Evolutionary conservation across 2,113 vertebrate genomes (phyloP).

Genomic region (human (Homo sapiens)): GRCh38 chr3:1291501-1292000

Average conservation of each 20-base stretch:
- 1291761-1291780: background rate
- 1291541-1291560: background rate
- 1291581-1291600: slow-evolving; percentile 16
- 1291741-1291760: background rate
- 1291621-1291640: background rate
- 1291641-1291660: background rate
- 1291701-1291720: background rate
- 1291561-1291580: background rate
- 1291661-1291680: background rate
- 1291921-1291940: background rate
- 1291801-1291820: background rate
- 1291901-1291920: background rate
- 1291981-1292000: background rate
- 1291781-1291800: background rate
- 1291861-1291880: background rate
- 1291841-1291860: background rate
- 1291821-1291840: background rate
- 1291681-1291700: background rate
- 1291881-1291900: background rate
- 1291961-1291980: background rate
- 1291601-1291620: background rate
- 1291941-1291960: background rate
- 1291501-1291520: background rate
- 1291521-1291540: background rate
- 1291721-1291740: background rate